Evolutionary conservation across 2,888 invertebrate species (phyloP), one percentile per base, ranked within the genome.

Genomic region (Abrostola tripartita): DNA sequence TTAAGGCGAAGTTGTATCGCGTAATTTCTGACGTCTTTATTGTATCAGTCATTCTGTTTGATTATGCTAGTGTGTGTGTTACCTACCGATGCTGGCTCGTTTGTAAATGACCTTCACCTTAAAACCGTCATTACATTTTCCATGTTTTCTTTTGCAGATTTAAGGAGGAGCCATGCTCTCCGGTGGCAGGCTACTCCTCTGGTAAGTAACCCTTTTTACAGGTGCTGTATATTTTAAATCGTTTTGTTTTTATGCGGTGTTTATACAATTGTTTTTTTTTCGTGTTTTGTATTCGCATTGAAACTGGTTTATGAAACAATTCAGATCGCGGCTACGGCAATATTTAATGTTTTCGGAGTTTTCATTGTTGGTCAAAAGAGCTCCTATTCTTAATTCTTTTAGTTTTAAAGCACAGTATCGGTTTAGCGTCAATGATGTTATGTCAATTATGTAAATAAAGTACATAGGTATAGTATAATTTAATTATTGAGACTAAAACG

Each of bases 131-230:
- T 55, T 62, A 52, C 50, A 47, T 57, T 37, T 53, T 52, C 47
- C 44, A 49, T 62, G 11, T 75, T 77, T 79, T 79, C 75, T 61
- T 83, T 86, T 81, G 42, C 88, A 92, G 92, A 67, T 92, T 92
- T 72, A 91, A 89, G 71, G 92, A 91, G 59, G 91, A 92, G 55
- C 88, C 89, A 1, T 73, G 69, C 64, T 86, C 86, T 1, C 86
- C 87, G 9, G 40, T 72, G 10, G 74, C 81, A 1, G 78, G 71
- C 7, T 79, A 74, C 9, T 81, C 82, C 8, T 62, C 85, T 82
- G 86, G 89, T 87, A 81, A 74, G 54, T 7, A 42, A 40, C 37
- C 8, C n/a, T 52, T 52, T 61, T 52, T 51, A 10, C 24, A 9
- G n/a, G 35, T 0, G 6, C 7, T 7, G 8, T 52, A 41, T 40